A percentile compares a stretch with the other conserved stretches of the same genome.
Evolutionary conservation across 2,113 vertebrate species (phyloP).

Genomic region (Tragulus kanchil): DNA sequence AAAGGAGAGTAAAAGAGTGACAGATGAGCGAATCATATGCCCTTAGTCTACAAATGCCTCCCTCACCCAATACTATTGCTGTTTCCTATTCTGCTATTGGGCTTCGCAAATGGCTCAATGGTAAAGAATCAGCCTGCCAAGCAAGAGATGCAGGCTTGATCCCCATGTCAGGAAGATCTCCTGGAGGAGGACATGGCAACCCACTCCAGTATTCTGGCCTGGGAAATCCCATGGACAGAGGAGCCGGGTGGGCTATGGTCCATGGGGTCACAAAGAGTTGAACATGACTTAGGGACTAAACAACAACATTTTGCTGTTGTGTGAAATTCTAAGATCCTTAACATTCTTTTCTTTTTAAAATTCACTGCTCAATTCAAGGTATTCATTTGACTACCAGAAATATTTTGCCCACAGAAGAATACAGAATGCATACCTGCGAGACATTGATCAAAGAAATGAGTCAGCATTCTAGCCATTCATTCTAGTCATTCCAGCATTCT

Average conservation of each 20-base stretch:
- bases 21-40: neutral
- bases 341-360: constrained; percentile 20
- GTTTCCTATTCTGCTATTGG: neutral
- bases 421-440: neutral
- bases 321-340: neutral
- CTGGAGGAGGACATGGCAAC: neutral
- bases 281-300: neutral
- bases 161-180: neutral
- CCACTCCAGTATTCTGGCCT: neutral
- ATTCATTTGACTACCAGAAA: neutral
- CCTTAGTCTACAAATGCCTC: neutral
- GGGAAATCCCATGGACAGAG: neutral
- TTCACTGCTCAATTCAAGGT: neutral
- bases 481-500: no score
- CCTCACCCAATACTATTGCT: neutral
- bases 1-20: neutral
- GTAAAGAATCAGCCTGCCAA: neutral
- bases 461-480: neutral
- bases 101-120: neutral
- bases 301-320: neutral
- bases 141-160: neutral
- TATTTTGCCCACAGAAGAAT: neutral
- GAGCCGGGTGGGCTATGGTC: neutral
- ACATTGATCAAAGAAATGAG: neutral
- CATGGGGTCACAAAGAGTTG: neutral